Evolutionary conservation across 1,140 invertebrate species (phyloP).

Genomic region (Sarcophaga bullata): DNA sequence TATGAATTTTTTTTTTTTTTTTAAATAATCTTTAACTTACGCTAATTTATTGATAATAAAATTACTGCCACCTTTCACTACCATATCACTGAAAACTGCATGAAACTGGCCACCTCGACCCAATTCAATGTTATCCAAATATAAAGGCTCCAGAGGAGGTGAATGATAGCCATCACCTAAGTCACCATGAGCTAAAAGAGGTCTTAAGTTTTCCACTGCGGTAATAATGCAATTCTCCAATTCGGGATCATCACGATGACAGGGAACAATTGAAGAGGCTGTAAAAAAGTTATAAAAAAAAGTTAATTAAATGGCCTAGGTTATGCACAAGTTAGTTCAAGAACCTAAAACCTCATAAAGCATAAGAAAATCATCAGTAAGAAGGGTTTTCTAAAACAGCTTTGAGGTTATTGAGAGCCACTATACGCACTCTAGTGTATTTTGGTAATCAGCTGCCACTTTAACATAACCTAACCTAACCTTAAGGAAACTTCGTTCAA

Average conservation of each 20-base stretch:
- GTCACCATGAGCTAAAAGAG: slow-evolving; percentile 67
- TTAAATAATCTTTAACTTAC: slow-evolving; percentile 44
- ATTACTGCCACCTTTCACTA: slow-evolving; percentile 59
- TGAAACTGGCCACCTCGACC: slow-evolving; percentile 56
- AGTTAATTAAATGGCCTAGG: too few relatives aligned
- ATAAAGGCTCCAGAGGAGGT: slow-evolving; percentile 59
- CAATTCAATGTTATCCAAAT: slow-evolving; percentile 60
- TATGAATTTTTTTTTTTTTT: too few relatives aligned
- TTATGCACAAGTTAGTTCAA: too few relatives aligned
- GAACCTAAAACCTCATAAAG: too few relatives aligned
- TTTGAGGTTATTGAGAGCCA: too few relatives aligned
- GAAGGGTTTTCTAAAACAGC: too few relatives aligned
- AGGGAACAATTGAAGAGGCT: slow-evolving; percentile 67
- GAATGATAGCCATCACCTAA: slow-evolving; percentile 60
- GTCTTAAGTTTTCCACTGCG: slow-evolving; percentile 67
- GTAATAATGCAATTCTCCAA: slow-evolving; percentile 67
- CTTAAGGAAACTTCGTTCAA: too few relatives aligned
- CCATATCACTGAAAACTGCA: slow-evolving; percentile 56
- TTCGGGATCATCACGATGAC: slow-evolving; percentile 66
- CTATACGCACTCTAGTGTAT: too few relatives aligned
- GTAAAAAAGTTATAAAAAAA: neutral
- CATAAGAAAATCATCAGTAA: too few relatives aligned
- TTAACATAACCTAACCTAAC: too few relatives aligned
- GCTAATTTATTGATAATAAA: slow-evolving; percentile 61
- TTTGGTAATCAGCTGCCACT: too few relatives aligned